Evolutionary conservation across 2,888 invertebrate species (phyloP), one percentile per base, ranked within the genome.

Genomic region (Chrysolina oricalcia): DNA sequence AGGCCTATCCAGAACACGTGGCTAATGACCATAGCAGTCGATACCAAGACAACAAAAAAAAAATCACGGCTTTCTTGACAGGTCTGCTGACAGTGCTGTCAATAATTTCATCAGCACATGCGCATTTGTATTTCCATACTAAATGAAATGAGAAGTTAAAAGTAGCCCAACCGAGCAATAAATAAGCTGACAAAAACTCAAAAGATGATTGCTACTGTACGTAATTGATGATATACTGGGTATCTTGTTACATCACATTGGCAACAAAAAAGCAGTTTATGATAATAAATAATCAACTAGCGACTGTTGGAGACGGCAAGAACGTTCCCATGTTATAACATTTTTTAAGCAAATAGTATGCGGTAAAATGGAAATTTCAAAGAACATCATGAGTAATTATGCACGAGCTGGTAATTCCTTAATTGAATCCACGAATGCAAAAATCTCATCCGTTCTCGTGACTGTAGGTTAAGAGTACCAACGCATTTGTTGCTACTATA

Each of bases 401-500:
- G 80, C 80, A 81, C 76, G 78, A 76, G 78, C 80, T 74, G 81
- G 81, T 82, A 82, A 81, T 82, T 78, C 80, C 77, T 81, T 82
- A 81, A 82, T 81, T 81, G 82, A 81, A 80, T 80, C 72, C 74
- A 78, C 74, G 68, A 73, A 75, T 63, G 75, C 66, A 79, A 82
- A 82, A 82, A 81, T 79, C 65, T 72, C 73, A 63, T 66, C 46
- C 64, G 73, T 75, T 81, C 76, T 83, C 83, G 83, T 83, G 84
- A 83, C 82, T 81, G 53, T 73, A 73, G 74, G 73, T 79, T 78
- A 76, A 76, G 69, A 75, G 78, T 73, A 80, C 77, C 69, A 81
- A 81, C 83, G 80, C 82, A 83, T 83, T 81, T 80, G 82, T 83
- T 80, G 80, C 81, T 78, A 80, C 80, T 81, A 83, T 84, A 84